Conservation (phyloP, 2,888 invertebrate species). For the Oxycera nigricornis region DNA sequence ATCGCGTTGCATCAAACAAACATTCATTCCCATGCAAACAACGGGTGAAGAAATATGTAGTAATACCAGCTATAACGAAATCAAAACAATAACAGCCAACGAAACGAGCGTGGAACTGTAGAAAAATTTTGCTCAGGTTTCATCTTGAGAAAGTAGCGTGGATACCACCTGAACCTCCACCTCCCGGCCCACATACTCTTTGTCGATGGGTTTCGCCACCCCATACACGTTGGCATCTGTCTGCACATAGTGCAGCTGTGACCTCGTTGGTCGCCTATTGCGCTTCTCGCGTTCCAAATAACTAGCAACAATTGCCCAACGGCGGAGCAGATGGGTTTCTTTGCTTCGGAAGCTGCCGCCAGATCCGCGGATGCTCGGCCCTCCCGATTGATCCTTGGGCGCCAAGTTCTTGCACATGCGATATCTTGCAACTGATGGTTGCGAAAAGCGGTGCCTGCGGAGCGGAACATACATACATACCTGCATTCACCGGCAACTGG, state of each 20-base stretch:
- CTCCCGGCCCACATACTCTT: constrained; percentile 3
- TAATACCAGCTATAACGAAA: constrained; percentile 16
- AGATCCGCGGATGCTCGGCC: too few species aligned
- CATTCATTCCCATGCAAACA: not conserved
- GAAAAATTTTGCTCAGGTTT: constrained; percentile 11
- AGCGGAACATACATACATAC: too few species aligned
- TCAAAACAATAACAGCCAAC: constrained; percentile 6
- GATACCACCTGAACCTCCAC: not conserved
- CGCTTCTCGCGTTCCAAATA: not conserved
- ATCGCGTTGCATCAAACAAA: not conserved
- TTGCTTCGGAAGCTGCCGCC: too few species aligned
- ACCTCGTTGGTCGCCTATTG: not conserved
- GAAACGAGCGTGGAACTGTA: not conserved
- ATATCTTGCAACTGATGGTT: too few species aligned
- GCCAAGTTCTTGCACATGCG: too few species aligned
- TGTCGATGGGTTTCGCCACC: too few species aligned
- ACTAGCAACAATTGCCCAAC: not conserved
- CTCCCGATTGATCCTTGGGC: too few species aligned
- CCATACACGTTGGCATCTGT: too few species aligned
- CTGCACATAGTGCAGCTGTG: too few species aligned
- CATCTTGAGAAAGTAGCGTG: constrained; percentile 21
- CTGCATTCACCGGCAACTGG: too few species aligned
- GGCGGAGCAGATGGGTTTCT: too few species aligned
- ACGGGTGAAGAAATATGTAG: not conserved
- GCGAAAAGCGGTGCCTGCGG: too few species aligned